Base-by-base conservation (phyloP, 2,888 invertebrate genomes). In the Microdon myrmicae region DNA sequence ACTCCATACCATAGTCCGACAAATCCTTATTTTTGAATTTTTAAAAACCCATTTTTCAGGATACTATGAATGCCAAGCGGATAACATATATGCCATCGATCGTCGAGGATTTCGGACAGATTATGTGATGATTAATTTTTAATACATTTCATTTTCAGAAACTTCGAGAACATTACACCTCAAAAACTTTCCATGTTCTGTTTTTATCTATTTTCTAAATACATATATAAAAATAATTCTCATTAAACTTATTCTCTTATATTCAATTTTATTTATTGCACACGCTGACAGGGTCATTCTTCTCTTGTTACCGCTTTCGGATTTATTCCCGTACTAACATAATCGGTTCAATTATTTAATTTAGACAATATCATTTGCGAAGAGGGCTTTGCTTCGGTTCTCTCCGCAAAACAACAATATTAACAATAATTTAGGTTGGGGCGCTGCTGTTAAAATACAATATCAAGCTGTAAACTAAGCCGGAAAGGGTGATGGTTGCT, bases 1-100 rank as follows among this genome's bases (percentile, higher is more conserved):
- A 32, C 6, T 28, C 16, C 1, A 10, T 7, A 3, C 5, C 5
- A 6, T 2, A 22, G 10, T 13, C 19, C 7, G n/a, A 4, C 16
- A 9, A 6, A 9, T 12, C 31, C 16, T 4, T 37, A 16, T 22
- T 44, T 37, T 28, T 6, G 41, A 22, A 12, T 23, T n/a, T n/a
- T 25, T 9, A n/a, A 25, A 14, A 16, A 17, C 20, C 20, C 37
- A 10, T 32, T 51, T 48, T 68, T 12, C 26, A 79, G 79, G 79
- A n/a, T 79, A 92, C 35, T 94, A 94, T 77, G 94, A 94, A 77
- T 95, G 94, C 73, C 92, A 92, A 20, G 94, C 94, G 0, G 94
- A 94, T 78, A 94, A 94, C 77, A 92, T 92, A 87, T 94, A 94
- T 77, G 89, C 92, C 23, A 90, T 94, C 55, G 94, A 94, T 80